Percentiles rank a stretch among this genome's conserved stretches.
Evolutionary conservation across 2,113 vertebrate species (phyloP).

Genomic region (Dasyornis broadbenti): DNA sequence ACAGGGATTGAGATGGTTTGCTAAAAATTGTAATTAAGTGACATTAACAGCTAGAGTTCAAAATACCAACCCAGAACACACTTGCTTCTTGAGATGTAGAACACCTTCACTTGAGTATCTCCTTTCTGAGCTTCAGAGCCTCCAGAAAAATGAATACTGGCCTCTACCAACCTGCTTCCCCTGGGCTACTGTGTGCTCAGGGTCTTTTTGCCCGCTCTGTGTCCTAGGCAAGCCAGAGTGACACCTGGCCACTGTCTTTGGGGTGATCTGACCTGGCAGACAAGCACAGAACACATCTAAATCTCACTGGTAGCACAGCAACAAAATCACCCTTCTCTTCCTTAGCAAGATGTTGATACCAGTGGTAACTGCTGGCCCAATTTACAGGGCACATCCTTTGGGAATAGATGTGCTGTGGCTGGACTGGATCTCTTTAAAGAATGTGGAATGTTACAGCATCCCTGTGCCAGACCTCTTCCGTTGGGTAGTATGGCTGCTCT

Average conservation of each 20-base stretch:
- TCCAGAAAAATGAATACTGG: background rate
- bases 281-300: background rate
- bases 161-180: background rate
- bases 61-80: background rate
- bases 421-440: background rate
- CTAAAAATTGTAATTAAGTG: background rate
- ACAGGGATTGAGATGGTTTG: background rate
- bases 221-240: background rate
- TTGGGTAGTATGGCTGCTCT: accelerated
- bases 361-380: background rate
- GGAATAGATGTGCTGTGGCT: background rate
- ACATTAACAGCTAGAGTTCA: background rate
- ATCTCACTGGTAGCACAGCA: accelerated
- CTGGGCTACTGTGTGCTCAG: background rate
- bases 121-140: background rate
- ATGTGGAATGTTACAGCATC: background rate
- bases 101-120: accelerated
- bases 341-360: background rate
- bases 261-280: background rate
- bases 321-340: background rate
- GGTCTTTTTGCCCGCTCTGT: background rate
- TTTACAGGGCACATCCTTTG: background rate
- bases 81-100: background rate
- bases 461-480: background rate
- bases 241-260: background rate